Evolutionary conservation across 2,888 invertebrate genomes (phyloP), one percentile per base, ranked within the genome.

Genomic region (Leptinotarsa peninsularis): DNA sequence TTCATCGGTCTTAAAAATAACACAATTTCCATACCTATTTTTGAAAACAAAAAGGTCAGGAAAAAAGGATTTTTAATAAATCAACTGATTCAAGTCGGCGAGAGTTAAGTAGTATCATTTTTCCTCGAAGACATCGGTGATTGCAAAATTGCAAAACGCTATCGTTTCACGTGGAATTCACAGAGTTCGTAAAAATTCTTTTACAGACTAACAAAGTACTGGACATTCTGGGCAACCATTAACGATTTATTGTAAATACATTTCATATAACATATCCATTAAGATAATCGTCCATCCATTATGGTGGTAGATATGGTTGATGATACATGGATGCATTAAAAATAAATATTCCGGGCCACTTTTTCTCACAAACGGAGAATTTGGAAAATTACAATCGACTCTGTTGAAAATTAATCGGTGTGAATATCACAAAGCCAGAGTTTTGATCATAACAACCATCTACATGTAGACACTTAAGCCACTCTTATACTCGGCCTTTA

Each of bases 301-400:
- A 77, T 74, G 66, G 67, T 74, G 73, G 70, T 76, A 72, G 74
- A 73, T 43, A 43, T 43, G 43, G 10, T 74, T 77, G 74, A 78
- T 75, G 75, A 72, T 66, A 54, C 67, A 58, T 75, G 56, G 73
- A 73, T 52, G 74, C 54, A 73, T 67, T 33, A 33, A 74, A 58
- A 43, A 43, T 43, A 43, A 43, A 0, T 43, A 43, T 43, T 13
- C 3, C 43, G 2, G 43, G 68, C 66, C 73, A 60, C 67, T 74
- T 78, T 75, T 78, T 78, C 76, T 79, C 43, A 80, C 80, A 79
- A 79, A 75, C 70, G 69, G 70, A 76, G 77, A 74, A 80, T 78
- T 78, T 77, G 74, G 74, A 77, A 73, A 73, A 73, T 76, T 80
- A 75, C 76, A n/a, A 54, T 23, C 54, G 17, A 21, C 18, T 14